Base-by-base conservation (phyloP, 2,888 invertebrate species). In the Cerceris ruficornis region DNA sequence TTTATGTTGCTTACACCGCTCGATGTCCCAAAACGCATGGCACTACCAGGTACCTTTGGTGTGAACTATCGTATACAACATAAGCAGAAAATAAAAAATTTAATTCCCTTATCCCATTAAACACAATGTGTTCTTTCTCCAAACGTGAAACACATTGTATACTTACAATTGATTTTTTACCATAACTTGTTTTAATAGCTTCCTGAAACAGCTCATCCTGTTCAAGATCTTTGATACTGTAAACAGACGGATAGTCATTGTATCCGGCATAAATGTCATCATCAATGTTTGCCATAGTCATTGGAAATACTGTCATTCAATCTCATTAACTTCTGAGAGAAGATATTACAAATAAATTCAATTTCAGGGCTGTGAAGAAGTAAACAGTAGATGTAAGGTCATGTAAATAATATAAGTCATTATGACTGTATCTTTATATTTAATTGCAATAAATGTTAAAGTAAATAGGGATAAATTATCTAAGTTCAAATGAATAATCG, bases 141-240 rank as follows among this genome's bases (percentile, higher is more conserved):
- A 68, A 60, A 7, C 14, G 54, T 60, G 15, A 28, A 28, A 15
- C 60, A 50, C 14, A 46, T 7, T 43, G 28, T 28, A 61, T 17
- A 87, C 94, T 94, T 85, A 96, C 95, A 79, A 95, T 93, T 66
- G 95, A 95, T 86, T 96, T 93, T 61, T 96, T 94, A 15, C 95
- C 95, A 88, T 96, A 95, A 81, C 96, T 96, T 1, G 94, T 96
- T 83, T 95, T 94, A n/a, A 97, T 93, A 11, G 96, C 95, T 91
- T 96, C 95, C 91, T 96, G 96, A 88, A 97, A 96, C 42, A 93
- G 94, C 82, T 95, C 94, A 91, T 97, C 97, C 84, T 95, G 95
- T 65, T 95, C 94, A 76, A 97, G 92, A 89, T 95, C 95, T 91
- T 96, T 93, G 0, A 95, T 95, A 86, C 95, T 95, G 76, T 95